phyloP scores from a whole-genome alignment of 2,113 vertebrate species.

The Oxygymnocypris stewartii region DNA sequence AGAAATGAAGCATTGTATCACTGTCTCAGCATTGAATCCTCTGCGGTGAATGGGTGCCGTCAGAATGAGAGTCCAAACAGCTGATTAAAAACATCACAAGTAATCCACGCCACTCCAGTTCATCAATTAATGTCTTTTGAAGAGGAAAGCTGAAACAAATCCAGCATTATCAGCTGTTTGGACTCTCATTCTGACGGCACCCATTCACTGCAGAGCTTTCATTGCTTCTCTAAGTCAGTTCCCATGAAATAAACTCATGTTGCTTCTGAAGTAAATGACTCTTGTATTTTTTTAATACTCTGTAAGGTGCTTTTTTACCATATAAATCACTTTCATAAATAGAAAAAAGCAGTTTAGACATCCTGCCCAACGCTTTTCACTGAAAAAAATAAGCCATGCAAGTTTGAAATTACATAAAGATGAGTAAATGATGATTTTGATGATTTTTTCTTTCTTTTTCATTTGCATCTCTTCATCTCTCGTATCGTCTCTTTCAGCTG shows the following conservation, averaged over 20 bases:
- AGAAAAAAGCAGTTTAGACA: background rate
- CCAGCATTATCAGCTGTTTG: too few species aligned
- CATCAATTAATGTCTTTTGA: too few species aligned
- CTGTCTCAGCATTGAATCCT: too few species aligned
- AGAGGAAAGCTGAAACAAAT: too few species aligned
- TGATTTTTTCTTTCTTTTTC: background rate
- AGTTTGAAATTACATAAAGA: background rate
- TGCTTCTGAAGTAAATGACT: too few species aligned
- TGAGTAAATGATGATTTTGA: background rate
- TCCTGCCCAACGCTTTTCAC: background rate
- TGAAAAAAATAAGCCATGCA: background rate
- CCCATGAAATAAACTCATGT: background rate
- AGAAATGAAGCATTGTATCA: too few species aligned
- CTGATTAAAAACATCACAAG: too few species aligned
- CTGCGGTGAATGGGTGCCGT: too few species aligned
- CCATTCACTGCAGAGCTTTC: background rate
- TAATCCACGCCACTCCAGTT: too few species aligned
- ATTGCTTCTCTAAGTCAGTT: background rate
- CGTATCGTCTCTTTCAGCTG: background rate
- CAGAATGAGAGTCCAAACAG: too few species aligned
- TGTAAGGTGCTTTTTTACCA: background rate
- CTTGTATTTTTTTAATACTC: background rate
- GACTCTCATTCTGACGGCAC: background rate
- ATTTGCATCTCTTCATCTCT: background rate
- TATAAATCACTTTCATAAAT: background rate